Evolutionary conservation across 2,797 vertebrate species (phyloP), one percentile per base, ranked within the genome.

Genomic region (Phrynocephalus forsythii): DNA sequence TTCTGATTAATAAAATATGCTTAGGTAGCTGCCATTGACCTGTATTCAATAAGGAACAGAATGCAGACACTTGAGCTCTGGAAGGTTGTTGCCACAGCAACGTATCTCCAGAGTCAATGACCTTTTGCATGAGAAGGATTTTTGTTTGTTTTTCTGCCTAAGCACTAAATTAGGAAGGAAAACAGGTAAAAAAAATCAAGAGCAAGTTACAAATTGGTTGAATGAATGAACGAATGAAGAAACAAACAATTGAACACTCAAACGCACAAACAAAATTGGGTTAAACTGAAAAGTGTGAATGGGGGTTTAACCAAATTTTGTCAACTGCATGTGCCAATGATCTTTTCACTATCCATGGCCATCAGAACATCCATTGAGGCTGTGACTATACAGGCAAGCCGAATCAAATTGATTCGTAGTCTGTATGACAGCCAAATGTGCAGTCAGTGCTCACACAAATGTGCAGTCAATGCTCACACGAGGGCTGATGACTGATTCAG

Each of bases 11-110:
- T 69, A 71, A 79, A 86, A 86, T 86, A 71, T 71, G 67, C 76
- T 79, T 69, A 28, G 67, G 50, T 69, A 71, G 76, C 44, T 79
- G 48, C 48, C 68, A 63, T 15, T 85, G 75, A 94, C 76, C 68
- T 82, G 69, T 24, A 87, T 0, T 0, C 0, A n/a, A 78, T 87
- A 26, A 52, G 79, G 84, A 86, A 86, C 68, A 87, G 28, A 16
- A 48, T 0, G 0, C 26, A 44, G 66, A 84, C 77, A 90, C 85
- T 20, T 72, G 83, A 86, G 85, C 13, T 30, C 22, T 85, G 18
- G 72, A 69, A 38, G 52, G 15, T 16, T 83, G 66, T 63, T 69
- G 79, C 69, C 0, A 0, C 1, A 84, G 88, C 87, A 79, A 85
- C 30, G 3, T 24, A 50, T 81, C 87, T 87, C 79, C 20, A 28